Base-by-base conservation (phyloP, 2,888 invertebrate species). In the Congeria kusceri region DNA sequence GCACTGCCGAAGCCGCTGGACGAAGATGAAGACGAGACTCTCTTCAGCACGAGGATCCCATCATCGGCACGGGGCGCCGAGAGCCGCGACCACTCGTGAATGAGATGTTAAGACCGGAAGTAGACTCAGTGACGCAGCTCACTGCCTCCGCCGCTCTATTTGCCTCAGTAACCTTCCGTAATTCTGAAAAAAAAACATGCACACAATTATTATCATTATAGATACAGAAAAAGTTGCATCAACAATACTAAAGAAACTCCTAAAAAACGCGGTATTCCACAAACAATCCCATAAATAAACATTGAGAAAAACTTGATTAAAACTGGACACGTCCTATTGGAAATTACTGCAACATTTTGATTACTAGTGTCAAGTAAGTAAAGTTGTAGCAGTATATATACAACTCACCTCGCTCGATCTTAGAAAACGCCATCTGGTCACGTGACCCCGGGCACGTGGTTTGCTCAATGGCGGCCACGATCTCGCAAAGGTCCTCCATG, bases 1-100 rank as follows among this genome's bases (percentile, higher is more conserved):
- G 69, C 78, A 46, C 73, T 70, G 0, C 80, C 82, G 58, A 82
- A 78, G 27, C 82, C 82, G 47, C 82, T 82, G 32, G 71, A 69
- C 2, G 77, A 77, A 0, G 78, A 82, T 46, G 58, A 61, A 27
- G 81, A 81, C 13, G 66, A 56, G 4, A 72, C 61, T 29, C 68
- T 71, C 59, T 75, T 75, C 61, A 82, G 66, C 5, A 78, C 63
- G 15, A 68, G 25, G 13, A 75, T 20, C 82, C 78, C 76, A 80
- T 80, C 68, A 68, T 53, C 18, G 80, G 80, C 18, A 80, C 76
- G 4, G 49, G 71, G 39, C 76, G 75, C 28, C 57, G 46, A 2
- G 64, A 59, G 3, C 58, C 27, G 3, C 15, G 27, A 0, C 44
- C 5, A 11, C 39, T 29, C 20, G 58, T 25, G 9, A 25, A 27